Evolutionary conservation across 2,113 vertebrate species (phyloP).

Genomic region (Hymenochirus boettgeri): DNA sequence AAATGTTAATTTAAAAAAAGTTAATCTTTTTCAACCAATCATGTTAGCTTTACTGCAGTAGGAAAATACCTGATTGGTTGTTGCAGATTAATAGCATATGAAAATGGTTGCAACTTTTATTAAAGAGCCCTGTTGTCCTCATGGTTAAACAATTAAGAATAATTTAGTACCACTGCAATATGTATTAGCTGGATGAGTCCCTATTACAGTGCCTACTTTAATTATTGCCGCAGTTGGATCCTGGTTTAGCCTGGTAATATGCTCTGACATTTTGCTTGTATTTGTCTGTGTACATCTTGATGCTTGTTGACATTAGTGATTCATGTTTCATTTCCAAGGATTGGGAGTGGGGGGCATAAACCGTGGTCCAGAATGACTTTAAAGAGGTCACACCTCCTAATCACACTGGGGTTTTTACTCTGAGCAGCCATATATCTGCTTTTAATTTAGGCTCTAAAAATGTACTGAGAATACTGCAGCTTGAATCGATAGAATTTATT

Average conservation of each 20-base stretch:
- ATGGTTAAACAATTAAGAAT: too few relatives aligned
- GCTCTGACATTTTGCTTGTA: conserved; percentile 45
- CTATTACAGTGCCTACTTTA: conserved; percentile 43
- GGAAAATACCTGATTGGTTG: too few relatives aligned
- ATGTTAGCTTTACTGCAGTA: too few relatives aligned
- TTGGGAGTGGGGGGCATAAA: conserved; percentile 22
- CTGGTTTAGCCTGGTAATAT: conserved; percentile 45
- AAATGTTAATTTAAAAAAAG: too few relatives aligned
- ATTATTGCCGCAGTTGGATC: conserved; percentile 40
- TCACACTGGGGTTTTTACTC: conserved; percentile 52
- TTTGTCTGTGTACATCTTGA: conserved; percentile 48
- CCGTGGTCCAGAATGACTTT: conserved; percentile 46
- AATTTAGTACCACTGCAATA: too few relatives aligned
- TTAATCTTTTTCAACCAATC: too few relatives aligned
- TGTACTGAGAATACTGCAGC: conserved; percentile 59
- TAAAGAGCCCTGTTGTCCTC: too few relatives aligned
- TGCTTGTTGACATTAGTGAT: conserved; percentile 52
- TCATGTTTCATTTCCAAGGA: conserved; percentile 48
- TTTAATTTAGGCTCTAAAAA: conserved; percentile 71
- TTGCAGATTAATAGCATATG: too few relatives aligned
- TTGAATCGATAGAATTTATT: conserved; percentile 81
- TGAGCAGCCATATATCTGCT: conserved; percentile 62
- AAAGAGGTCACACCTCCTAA: conserved; percentile 55
- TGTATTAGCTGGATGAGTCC: conserved; percentile 43
- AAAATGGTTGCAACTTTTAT: too few relatives aligned